Conservation (phyloP, 2,888 invertebrate species). For the Calameuta pallipes region DNA sequence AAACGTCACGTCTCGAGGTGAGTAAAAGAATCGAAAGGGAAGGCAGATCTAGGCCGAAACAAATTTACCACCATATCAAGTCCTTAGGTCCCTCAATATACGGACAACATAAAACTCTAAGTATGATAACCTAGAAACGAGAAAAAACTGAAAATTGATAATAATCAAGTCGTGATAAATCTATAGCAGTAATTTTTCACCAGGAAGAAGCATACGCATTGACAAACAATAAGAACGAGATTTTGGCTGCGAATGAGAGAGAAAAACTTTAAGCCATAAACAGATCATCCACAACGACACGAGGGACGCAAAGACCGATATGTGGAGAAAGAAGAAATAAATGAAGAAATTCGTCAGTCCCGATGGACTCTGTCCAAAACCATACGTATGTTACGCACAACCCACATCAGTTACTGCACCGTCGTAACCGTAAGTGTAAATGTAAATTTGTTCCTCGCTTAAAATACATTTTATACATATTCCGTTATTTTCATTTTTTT, state of each 20-base stretch:
- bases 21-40: background rate
- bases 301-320: background rate
- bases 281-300: background rate
- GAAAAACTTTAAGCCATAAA: background rate
- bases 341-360: constrained; percentile 21
- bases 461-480: constrained; percentile 57
- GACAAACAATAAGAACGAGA: background rate
- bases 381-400: constrained; percentile 49
- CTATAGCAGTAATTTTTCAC: background rate
- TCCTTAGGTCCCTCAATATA: background rate
- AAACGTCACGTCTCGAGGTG: background rate
- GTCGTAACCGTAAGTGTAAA: constrained; percentile 44
- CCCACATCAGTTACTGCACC: constrained; percentile 39
- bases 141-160: background rate
- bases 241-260: background rate
- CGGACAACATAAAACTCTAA: background rate
- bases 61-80: background rate
- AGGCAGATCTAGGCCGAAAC: background rate
- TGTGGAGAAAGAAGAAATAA: background rate
- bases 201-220: background rate
- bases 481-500: constrained; percentile 29
- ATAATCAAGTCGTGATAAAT: background rate
- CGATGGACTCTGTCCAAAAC: constrained; percentile 33
- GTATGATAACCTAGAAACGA: background rate
- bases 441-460: constrained; percentile 48